phyloP scores from a whole-genome alignment of 2,113 vertebrate genomes.

The Acrocephalus kingi region DNA sequence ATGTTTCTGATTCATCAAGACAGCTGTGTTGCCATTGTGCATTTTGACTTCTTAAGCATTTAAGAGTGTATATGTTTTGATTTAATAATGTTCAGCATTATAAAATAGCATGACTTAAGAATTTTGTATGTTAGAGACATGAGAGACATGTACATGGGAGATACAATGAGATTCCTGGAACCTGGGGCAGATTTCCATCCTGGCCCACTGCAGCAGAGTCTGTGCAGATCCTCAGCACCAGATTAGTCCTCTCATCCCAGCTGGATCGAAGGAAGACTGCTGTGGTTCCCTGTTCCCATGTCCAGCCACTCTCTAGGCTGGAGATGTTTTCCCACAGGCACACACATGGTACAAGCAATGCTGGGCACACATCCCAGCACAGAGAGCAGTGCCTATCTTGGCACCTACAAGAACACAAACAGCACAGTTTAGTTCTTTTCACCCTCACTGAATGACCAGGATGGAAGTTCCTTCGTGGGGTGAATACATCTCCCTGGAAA shows the following conservation, averaged over 20 bases:
- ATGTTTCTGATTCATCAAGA: background rate
- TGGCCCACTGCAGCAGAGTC: background rate
- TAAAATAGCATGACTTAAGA: background rate
- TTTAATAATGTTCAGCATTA: background rate
- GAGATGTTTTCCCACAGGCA: background rate
- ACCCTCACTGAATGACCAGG: background rate
- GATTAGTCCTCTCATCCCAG: background rate
- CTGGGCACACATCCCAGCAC: background rate
- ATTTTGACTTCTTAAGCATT: background rate
- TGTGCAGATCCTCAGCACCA: background rate
- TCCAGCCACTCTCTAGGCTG: background rate
- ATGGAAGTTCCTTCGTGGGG: background rate
- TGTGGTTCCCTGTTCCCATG: background rate
- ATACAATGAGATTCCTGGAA: rapidly evolving
- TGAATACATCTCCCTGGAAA: background rate
- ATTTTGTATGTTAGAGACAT: background rate
- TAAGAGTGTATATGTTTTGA: background rate
- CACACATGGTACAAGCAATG: background rate
- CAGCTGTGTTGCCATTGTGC: background rate
- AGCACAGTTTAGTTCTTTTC: background rate
- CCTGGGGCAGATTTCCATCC: background rate
- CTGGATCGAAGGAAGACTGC: rapidly evolving
- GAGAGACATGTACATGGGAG: background rate
- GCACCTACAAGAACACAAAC: background rate
- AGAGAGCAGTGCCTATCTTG: background rate